Percentiles rank a stretch among this genome's conserved stretches.
phyloP scores from a whole-genome alignment of 2,797 vertebrate species.

The Thripadectes ignobilis region DNA sequence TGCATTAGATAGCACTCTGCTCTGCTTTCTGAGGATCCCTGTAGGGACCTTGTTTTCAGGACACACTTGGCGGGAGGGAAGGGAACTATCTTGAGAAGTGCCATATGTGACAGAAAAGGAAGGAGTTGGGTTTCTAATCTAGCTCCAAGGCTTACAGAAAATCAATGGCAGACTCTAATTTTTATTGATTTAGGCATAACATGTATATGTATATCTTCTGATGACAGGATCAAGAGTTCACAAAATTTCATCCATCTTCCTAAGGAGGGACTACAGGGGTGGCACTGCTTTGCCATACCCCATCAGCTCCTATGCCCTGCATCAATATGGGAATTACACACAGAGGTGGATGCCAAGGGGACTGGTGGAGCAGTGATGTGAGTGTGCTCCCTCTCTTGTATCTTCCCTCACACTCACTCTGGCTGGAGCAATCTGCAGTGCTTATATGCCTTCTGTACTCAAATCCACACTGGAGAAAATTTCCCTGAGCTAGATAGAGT shows the following conservation, averaged over 20 bases:
- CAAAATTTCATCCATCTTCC: neutral
- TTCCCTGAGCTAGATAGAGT: neutral
- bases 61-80: too few species aligned
- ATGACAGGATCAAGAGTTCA: neutral
- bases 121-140: neutral
- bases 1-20: neutral
- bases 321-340: accelerated
- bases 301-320: accelerated
- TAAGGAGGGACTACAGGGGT: neutral
- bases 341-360: neutral
- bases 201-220: neutral
- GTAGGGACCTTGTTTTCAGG: neutral
- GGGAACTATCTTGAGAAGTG: accelerated
- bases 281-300: neutral
- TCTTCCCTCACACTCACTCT: neutral
- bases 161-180: neutral
- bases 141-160: neutral
- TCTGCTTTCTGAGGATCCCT: neutral
- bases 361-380: neutral
- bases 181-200: neutral
- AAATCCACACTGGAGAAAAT: neutral
- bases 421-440: accelerated
- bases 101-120: neutral
- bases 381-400: neutral
- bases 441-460: neutral